A percentile compares a stretch with the other conserved stretches of the same genome.
Conservation (phyloP, 2,797 vertebrate genomes). For the Halcyon leucocephala region DNA sequence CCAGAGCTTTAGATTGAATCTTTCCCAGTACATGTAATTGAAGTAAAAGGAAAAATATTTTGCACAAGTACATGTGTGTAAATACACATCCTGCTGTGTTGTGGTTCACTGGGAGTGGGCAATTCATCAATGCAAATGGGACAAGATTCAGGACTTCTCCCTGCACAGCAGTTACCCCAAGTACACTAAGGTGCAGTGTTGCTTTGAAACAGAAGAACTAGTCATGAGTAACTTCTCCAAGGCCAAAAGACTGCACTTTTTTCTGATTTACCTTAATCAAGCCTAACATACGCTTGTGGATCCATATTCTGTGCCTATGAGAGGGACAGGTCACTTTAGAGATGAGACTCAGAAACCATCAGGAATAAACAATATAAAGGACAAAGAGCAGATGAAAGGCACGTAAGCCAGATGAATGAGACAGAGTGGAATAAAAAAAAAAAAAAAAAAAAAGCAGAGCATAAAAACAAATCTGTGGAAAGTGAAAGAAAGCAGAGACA, state of each 20-base stretch:
- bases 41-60: background rate
- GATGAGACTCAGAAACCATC: background rate
- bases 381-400: background rate
- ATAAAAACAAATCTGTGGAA: background rate
- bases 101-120: background rate
- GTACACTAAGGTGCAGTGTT: fast-evolving
- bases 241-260: background rate
- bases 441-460: background rate
- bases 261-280: background rate
- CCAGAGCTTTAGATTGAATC: background rate
- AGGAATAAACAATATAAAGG: background rate
- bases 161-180: fast-evolving
- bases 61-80: too few species aligned
- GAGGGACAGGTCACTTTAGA: background rate
- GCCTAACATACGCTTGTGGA: background rate
- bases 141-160: background rate
- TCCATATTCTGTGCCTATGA: background rate
- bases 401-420: background rate
- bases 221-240: background rate
- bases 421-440: fast-evolving
- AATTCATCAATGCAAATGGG: background rate
- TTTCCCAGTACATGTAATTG: fast-evolving
- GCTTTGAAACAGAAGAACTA: background rate
- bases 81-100: background rate
- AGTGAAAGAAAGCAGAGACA: background rate